Base-by-base conservation (phyloP, 2,888 invertebrate species). In the Leucania comma region DNA sequence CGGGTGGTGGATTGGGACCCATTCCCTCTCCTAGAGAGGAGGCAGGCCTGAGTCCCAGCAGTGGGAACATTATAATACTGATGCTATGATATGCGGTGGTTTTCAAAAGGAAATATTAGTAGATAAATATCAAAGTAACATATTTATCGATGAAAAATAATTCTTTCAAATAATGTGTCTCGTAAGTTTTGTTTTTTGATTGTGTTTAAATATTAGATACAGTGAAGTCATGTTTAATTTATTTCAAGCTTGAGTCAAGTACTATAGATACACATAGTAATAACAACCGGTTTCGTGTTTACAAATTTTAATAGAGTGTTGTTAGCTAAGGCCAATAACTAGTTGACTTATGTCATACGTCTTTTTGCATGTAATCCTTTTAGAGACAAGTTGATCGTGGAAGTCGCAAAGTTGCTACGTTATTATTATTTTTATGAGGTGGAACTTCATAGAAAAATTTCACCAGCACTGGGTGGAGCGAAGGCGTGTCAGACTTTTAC, bases 251-350 rank as follows among this genome's bases (percentile, higher is more conserved):
- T 3, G 53, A 51, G 22, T 26, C 32, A 53, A 42, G 67, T 53
- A 29, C 48, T 56, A 22, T 42, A 51, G 22, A 26, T 56, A 51
- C 50, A 29, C n/a, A 38, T 62, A 46, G 32, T 17, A 38, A 51
- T 24, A 29, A 57, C 9, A 68, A 76, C 57, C 57, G 35, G 76
- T 76, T 68, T 54, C 2, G 5, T 74, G 57, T 74, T 76, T 46
- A 74, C 61, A 61, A 68, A 65, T 35, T 62, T 51, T 38, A 56
- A 35, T 56, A 17, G 5, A n/a, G n/a, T 61, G 17, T 51, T 50
- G n/a, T 59, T 20, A 53, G 42, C 38, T 35, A 32, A 29, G 38
- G 63, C 38, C 29, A 50, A 61, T 46, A 68, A 35, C 35, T 60
- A 67, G 50, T 48, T 56, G 50, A 46, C n/a, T 32, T 59, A n/a